Percentiles rank a stretch among this genome's conserved stretches.
Evolutionary conservation across 2,113 vertebrate species (phyloP).

Genomic region (Edolisoma coerulescens): DNA sequence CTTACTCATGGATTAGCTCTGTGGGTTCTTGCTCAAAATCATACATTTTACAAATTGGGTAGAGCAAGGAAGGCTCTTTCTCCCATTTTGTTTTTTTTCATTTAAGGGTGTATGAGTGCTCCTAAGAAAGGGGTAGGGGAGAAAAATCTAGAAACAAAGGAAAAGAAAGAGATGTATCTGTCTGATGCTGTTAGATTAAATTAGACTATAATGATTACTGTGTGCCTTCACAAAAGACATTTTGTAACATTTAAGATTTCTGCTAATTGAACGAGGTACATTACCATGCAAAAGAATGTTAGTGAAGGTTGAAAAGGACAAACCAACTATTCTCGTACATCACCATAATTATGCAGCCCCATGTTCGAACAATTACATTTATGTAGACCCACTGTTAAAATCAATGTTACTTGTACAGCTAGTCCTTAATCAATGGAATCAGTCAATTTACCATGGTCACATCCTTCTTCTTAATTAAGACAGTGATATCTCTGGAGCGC

Average conservation of each 20-base stretch:
- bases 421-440: conserved; percentile 90
- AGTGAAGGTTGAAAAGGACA: conserved; percentile 88
- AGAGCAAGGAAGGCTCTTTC: background rate
- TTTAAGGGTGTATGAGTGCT: background rate
- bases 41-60: background rate
- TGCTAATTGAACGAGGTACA: conserved; percentile 80
- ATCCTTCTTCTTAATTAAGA: conserved; percentile 95
- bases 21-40: background rate
- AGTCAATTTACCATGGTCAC: conserved; percentile 88
- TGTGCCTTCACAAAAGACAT: conserved; percentile 78
- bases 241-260: conserved; percentile 81
- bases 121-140: background rate
- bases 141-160: background rate
- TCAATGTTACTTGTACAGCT: conserved; percentile 91
- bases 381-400: conserved; percentile 88
- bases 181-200: conserved; percentile 71
- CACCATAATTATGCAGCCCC: conserved; percentile 83
- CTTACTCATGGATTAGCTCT: background rate
- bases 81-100: background rate
- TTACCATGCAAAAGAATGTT: conserved; percentile 83
- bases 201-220: conserved; percentile 75
- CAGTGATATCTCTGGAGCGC: conserved; percentile 87
- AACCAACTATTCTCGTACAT: conserved; percentile 81
- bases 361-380: conserved; percentile 91
- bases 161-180: conserved; percentile 64